Evolutionary conservation across 2,797 vertebrate species (phyloP), one percentile per base, ranked within the genome.

Genomic region (Kryptolebias ocellatus): DNA sequence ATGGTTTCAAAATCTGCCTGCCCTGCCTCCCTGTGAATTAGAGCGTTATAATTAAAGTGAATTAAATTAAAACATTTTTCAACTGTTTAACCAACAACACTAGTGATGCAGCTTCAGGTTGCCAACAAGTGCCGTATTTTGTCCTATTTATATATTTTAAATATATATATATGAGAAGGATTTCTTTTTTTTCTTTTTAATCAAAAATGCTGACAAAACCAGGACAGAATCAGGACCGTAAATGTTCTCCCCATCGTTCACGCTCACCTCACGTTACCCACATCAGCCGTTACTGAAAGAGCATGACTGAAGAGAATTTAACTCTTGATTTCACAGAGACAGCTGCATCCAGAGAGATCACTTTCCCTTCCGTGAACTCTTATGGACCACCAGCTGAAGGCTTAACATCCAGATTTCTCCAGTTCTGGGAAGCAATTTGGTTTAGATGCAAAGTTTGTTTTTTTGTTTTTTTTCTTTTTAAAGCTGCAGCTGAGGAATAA

Each of bases 261-360:
- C 64, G 46, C 68, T 81, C 77, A 55, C 55, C 79, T 80, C 59
- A 28, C 45, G 68, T 70, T 73, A 65, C 64, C 20, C 15, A 61
- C 68, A 67, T 78, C 56, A 76, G 73, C 65, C 29, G 55, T 51
- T 27, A 65, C 79, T 74, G 78, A 83, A 71, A 64, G 56, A 80
- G 70, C 60, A 67, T 47, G 73, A 78, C 77, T 12, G 60, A 71
- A 54, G 61, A 78, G 69, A 78, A 85, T 87, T 87, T 76, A 86
- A 78, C 77, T 74, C 73, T 70, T 69, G 75, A 82, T 73, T 68
- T 78, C 64, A 60, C 46, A 39, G 60, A 81, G 74, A 77, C 84
- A 76, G 81, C 83, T 83, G 78, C 76, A 83, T 70, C 63, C 68
- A 67, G 50, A 31, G 55, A 69, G 72, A 77, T 65, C 76, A 52